Percentiles rank a stretch among this genome's conserved stretches.
These are phyloP conservation scores for Holothuria scabra DNA, from an alignment of 53 echinoderm and acorn worm genomes.

Conservation along the genomic window DNA sequence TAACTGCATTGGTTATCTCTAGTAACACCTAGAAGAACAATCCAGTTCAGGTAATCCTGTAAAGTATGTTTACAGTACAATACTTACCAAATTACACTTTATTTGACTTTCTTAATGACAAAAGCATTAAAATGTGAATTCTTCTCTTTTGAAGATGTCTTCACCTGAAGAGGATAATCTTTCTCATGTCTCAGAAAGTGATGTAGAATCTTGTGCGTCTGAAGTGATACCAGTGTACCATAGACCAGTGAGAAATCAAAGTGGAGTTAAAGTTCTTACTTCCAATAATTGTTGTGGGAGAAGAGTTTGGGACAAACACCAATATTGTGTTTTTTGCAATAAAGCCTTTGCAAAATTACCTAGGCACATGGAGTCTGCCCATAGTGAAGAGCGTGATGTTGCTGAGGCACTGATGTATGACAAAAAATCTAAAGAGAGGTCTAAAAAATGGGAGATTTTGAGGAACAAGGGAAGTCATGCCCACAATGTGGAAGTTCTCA, in stretches of 20 bases:
- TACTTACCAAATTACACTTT: too few relatives aligned
- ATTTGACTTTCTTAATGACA: too few relatives aligned
- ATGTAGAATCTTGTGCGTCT: neutral
- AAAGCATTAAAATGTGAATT: too few relatives aligned
- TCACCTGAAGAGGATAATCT: neutral
- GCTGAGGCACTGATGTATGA: constrained; percentile 43
- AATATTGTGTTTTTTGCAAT: constrained; percentile 54
- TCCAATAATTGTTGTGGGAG: neutral
- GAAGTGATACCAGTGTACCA: neutral
- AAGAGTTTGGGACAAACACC: constrained; percentile 60
- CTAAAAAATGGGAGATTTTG: constrained; percentile 34
- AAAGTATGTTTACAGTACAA: too few relatives aligned
- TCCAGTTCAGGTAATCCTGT: too few relatives aligned
- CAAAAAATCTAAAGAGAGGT: constrained; percentile 44
- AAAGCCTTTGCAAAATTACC: constrained; percentile 47
- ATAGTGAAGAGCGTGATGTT: constrained; percentile 53
- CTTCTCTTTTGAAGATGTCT: too few relatives aligned
- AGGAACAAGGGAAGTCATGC: constrained; percentile 66
- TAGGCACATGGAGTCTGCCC: constrained; percentile 53
- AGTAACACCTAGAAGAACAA: too few relatives aligned
- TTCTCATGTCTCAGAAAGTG: constrained; percentile 8
- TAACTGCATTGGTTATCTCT: too few relatives aligned
- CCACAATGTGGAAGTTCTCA: constrained; percentile 60
- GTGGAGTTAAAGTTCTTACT: constrained; percentile 24
- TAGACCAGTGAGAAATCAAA: neutral